Evolutionary conservation across 2,797 vertebrate genomes (phyloP).

Genomic region (Anisognathus igniventris): DNA sequence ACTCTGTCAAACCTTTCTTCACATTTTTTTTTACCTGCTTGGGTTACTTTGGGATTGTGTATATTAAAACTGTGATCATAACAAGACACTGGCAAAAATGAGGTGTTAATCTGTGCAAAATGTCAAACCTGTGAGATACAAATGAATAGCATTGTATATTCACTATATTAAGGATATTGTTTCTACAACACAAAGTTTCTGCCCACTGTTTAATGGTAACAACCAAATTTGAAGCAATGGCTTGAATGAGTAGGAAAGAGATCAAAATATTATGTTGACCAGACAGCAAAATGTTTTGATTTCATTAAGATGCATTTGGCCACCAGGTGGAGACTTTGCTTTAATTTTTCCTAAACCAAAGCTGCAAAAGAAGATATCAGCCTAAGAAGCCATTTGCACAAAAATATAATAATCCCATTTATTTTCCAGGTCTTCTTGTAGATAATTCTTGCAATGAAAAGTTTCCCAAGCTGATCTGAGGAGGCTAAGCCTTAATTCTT

Average conservation of each 20-base stretch:
- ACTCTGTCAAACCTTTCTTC: background rate
- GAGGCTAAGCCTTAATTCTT: background rate
- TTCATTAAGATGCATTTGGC: background rate
- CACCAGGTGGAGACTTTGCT: slow-evolving; percentile 69
- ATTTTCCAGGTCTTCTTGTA: slow-evolving; percentile 20
- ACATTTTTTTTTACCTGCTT: background rate
- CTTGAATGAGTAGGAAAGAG: background rate
- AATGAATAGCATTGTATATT: background rate
- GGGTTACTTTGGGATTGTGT: background rate
- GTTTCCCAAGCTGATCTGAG: background rate
- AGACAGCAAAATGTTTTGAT: background rate
- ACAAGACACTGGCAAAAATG: background rate
- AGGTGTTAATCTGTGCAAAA: background rate
- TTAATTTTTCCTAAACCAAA: slow-evolving; percentile 9
- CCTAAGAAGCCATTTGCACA: slow-evolving; percentile 20
- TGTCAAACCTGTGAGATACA: background rate
- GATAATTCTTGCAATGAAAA: slow-evolving; percentile 28
- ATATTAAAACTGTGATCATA: background rate
- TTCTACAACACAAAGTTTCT: background rate
- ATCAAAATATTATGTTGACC: background rate
- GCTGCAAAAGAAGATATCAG: background rate
- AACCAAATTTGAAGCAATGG: background rate
- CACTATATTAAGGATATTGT: background rate
- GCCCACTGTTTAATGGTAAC: fast-evolving
- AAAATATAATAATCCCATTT: slow-evolving; percentile 45